phyloP scores from a whole-genome alignment of 2,888 invertebrate species.

The Drosophila histrio region DNA sequence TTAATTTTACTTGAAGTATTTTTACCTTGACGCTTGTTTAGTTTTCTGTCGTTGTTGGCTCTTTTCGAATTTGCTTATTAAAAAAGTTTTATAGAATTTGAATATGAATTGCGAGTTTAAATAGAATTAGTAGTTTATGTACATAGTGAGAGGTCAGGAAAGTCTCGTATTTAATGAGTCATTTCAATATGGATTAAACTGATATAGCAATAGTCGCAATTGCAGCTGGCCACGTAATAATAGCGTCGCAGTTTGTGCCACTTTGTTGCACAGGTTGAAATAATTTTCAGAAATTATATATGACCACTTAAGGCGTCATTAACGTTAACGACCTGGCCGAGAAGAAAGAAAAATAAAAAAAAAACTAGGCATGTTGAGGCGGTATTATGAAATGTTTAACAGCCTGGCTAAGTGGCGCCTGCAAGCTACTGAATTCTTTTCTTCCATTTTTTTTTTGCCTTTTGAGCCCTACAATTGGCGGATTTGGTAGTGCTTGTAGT shows the following conservation, averaged over 20 bases:
- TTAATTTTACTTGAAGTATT: slow-evolving; percentile 15
- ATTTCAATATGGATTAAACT: slow-evolving; percentile 1
- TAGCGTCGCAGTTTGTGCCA: slow-evolving; percentile 36
- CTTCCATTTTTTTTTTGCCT: slow-evolving; percentile 35
- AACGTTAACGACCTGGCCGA: slow-evolving; percentile 70
- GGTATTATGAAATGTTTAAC: slow-evolving; percentile 74
- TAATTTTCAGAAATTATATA: slow-evolving; percentile 76
- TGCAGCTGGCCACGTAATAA: slow-evolving; percentile 33
- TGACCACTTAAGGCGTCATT: slow-evolving; percentile 77
- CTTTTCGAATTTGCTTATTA: slow-evolving; percentile 31
- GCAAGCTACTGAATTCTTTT: slow-evolving; percentile 53
- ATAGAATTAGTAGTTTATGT: slow-evolving; percentile 3
- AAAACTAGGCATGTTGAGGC: slow-evolving; percentile 51
- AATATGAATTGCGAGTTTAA: not conserved
- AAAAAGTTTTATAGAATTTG: slow-evolving; percentile 29
- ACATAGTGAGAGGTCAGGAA: slow-evolving; percentile 1
- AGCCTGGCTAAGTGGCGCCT: slow-evolving; percentile 59
- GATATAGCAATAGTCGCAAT: not conserved
- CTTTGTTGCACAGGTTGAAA: slow-evolving; percentile 67
- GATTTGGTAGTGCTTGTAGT: slow-evolving; percentile 44
- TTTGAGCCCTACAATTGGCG: slow-evolving; percentile 30
- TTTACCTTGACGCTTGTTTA: slow-evolving; percentile 11
- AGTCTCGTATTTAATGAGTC: slow-evolving; percentile 1
- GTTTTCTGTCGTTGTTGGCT: slow-evolving; percentile 39
- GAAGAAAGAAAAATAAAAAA: slow-evolving; percentile 6